Base-by-base conservation (phyloP, 2,888 invertebrate genomes). In the Volucella inflata region DNA sequence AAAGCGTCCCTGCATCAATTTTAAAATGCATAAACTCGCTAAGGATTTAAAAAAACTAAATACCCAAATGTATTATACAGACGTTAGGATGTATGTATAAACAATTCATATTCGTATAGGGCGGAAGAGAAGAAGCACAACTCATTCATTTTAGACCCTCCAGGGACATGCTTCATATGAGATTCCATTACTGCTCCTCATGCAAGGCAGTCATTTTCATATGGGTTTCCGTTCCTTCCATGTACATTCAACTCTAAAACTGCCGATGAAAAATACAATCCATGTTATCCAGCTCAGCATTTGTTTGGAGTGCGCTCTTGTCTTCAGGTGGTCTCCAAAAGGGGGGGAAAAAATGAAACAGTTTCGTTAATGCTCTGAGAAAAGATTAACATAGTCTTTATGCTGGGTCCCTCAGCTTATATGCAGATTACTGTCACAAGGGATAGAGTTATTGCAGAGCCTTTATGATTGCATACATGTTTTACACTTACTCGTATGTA, bases 301-400 rank as follows among this genome's bases (percentile, higher is more conserved):
- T 80, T 80, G 75, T 74, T 79, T 57, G 74, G 75, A 84, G 79
- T 84, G 84, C 79, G 71, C 80, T 75, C 62, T 83, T 78, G 77
- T 62, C 59, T 71, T 65, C 81, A 70, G 51, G 16, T 53, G 67
- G 60, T 16, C 14, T 14, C 30, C 11, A 62, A 30, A 10, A 67
- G 10, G 40, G 17, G 44, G 21, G 51, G 30, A 44, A 40, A 71
- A 65, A 68, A 59, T 67, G 77, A 40, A 50, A 16, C 57, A 74
- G 60, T 53, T 50, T 50, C 55, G 55, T 57, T 65, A 59, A 48
- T 48, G 59, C 53, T 46, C n/a, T 53, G 36, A 48, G 42, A 30
- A 46, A 36, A 42, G 42, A 50, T 14, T 57, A 48, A 51, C 50
- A 55, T 64, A 70, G 38, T 48, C 65, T 60, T 76, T 62, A 71